These are phyloP conservation scores for Drosophila mayri DNA, from an alignment of 1,140 invertebrate species.

Conservation along the genomic window DNA sequence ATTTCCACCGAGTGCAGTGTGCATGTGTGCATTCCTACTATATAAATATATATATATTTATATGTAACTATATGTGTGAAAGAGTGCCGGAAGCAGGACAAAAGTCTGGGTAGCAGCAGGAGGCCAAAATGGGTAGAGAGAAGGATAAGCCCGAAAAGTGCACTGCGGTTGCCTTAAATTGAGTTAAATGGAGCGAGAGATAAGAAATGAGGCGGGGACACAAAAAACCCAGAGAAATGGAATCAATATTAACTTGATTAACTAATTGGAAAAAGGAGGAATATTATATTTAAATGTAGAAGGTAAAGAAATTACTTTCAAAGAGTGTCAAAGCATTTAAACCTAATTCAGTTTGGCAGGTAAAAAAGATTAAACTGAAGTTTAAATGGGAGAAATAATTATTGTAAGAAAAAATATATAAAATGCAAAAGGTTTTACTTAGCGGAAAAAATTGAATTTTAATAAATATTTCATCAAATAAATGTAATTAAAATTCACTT, in stretches of 20 bases:
- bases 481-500: neutral
- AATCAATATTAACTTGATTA: slow-evolving; percentile 50
- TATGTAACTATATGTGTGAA: slow-evolving; percentile 25
- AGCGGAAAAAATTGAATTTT: neutral
- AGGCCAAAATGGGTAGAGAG: neutral
- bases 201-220: slow-evolving; percentile 38
- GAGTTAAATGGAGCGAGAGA: slow-evolving; percentile 60
- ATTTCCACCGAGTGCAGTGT: slow-evolving; percentile 35
- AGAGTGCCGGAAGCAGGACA: slow-evolving; percentile 60
- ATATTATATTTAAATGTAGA: slow-evolving; percentile 3
- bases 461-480: neutral
- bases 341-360: neutral
- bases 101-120: slow-evolving; percentile 46
- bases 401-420: neutral
- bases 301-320: neutral
- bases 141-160: slow-evolving; percentile 42
- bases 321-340: neutral
- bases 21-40: slow-evolving; percentile 8
- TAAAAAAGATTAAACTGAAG: neutral
- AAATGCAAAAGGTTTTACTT: neutral
- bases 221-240: slow-evolving; percentile 5
- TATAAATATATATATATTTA: neutral
- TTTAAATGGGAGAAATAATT: neutral
- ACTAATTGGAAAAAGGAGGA: slow-evolving; percentile 16
- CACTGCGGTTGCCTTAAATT: slow-evolving; percentile 63